Base-by-base conservation (phyloP, 1,140 invertebrate genomes). In the Drosophila guanche region DNA sequence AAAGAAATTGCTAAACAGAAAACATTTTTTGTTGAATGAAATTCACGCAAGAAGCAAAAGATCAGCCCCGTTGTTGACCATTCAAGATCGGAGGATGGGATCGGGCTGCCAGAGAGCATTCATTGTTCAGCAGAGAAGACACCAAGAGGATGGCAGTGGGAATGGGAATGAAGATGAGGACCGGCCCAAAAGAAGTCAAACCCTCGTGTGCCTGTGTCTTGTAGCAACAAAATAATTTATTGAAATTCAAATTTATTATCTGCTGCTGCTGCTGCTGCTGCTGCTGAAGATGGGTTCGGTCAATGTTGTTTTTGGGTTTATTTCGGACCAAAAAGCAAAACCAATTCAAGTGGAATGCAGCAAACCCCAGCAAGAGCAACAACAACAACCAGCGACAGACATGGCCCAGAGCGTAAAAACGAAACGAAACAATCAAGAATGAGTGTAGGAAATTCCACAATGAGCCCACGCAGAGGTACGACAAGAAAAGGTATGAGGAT, bases 371-470 rank as follows among this genome's bases (percentile, higher is more conserved):
- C 53, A 40, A 69, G 66, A 71, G 1, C 1, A 20, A 20, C 16
- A 65, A 84, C 66, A 84, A 78, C 77, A 27, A 27, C 5, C 10
- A 37, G 3, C 33, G 33, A 37, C 33, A 37, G 33, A 37, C 33
- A 37, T 86, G 83, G 81, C 81, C 83, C 74, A 86, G 59, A 86
- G 83, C 81, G 81, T 86, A 88, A 81, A 88, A 88, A 75, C 83
- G 85, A 86, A 85, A 85, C 80, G 81, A 86, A 86, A 88, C 83
- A 86, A 86, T 86, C 83, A 86, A 86, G 83, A 86, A 86, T 86
- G 83, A 86, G 83, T 81, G 83, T 86, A 86, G 81, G 88, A 27
- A 86, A 86, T 86, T 86, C 83, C 83, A 86, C 78, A 86, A 86
- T 86, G 83, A 86, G 83, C 83, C 83, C 83, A 86, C 83, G 83